Base-by-base conservation (phyloP, 53 echinoderm and acorn worm genomes). In the Antedon mediterranea region DNA sequence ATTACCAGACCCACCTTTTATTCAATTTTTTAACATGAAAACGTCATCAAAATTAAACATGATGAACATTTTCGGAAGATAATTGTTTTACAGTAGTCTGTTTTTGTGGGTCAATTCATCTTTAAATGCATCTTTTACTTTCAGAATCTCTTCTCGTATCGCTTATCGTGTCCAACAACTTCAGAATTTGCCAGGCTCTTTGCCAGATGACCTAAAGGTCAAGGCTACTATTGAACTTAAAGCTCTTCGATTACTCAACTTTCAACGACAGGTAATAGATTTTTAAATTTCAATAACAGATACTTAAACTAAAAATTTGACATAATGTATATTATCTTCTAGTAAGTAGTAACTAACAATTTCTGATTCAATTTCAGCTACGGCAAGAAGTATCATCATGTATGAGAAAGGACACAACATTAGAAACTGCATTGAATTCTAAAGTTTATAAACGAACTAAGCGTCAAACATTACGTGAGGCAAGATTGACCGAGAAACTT, bases 361-460 rank as follows among this genome's bases (percentile, higher is more conserved):
- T 37, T 37, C 37, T 37, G 37, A 37, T 37, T 6, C 11, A 6
- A 6, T 37, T 11, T 11, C 79, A 98, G 92, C 88, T 98, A 9
- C 98, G 98, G 0, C 90, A 92, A 72, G 98, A 98, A 31, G 92
- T 98, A 26, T 92, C 92, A 43, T 88, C 84, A 20, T 86, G 98
- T 73, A 98, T 98, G 98, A 90, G 98, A 3, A 73, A 83, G 28
- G 98, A 98, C 84, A 92, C 98, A 81, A 98, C 98, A 32, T 81
- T 98, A 43, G 98, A 98, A 76, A 88, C 92, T 0, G 98, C 98
- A 1, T 85, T 98, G 71, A 98, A 98, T 83, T 93, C 92, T 71
- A 98, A 98, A 86, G 98, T 92, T 13, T 98, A 98, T 90, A 98
- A 98, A 72, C 88, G 98, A 34, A 87, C 90, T 82, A 98, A 98